Conservation (phyloP, 2,888 invertebrate species). For the Acanthosepion lycidas region DNA sequence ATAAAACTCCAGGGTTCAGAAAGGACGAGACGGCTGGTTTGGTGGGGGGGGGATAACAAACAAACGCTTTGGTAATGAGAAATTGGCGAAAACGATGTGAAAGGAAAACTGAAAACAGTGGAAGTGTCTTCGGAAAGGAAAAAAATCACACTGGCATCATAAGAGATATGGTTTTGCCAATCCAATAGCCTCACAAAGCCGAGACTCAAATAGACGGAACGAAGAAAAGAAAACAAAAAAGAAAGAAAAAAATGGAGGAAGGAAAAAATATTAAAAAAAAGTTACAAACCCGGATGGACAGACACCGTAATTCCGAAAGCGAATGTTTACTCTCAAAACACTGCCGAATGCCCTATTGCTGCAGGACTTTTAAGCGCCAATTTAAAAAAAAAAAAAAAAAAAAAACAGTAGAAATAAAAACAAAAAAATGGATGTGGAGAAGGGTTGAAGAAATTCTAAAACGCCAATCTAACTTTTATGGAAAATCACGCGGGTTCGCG, state of each 20-base stretch:
- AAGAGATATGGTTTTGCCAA: neutral
- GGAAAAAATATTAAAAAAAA: too few relatives aligned
- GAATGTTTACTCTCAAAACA: constrained; percentile 9
- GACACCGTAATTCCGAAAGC: neutral
- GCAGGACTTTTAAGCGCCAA: neutral
- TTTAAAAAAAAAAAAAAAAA: neutral
- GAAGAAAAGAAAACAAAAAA: neutral
- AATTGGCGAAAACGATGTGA: neutral
- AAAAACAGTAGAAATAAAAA: neutral
- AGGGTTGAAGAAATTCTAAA: neutral
- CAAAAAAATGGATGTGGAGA: neutral
- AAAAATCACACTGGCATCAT: too few relatives aligned
- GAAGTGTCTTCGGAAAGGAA: too few relatives aligned
- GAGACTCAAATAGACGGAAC: neutral
- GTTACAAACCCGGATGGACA: constrained; percentile 11
- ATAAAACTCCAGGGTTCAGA: neutral
- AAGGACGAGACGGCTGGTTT: neutral
- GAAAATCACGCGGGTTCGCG: neutral
- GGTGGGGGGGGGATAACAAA: neutral
- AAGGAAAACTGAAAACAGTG: neutral
- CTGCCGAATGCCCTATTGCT: neutral
- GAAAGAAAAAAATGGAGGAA: neutral
- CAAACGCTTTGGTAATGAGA: neutral
- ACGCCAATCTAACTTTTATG: neutral
- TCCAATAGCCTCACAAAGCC: neutral